Percentiles rank a stretch among this genome's conserved stretches.
phyloP scores from a whole-genome alignment of 2,888 invertebrate genomes.

The Odontocolon sp. region DNA sequence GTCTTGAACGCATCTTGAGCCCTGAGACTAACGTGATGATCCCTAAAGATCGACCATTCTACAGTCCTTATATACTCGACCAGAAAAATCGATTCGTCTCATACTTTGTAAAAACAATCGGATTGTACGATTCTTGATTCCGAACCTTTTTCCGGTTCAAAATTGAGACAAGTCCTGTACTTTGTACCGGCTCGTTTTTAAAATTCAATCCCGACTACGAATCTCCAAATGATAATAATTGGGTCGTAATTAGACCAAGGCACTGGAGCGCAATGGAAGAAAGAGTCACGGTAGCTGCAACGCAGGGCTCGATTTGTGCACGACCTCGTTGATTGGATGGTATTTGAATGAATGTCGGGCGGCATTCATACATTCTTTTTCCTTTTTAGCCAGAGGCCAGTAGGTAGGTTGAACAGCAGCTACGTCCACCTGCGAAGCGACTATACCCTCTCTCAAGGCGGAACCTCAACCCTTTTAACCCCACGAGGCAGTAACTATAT shows the following conservation, averaged over 20 bases:
- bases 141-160: too few relatives aligned
- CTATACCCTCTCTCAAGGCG: slow-evolving; percentile 6
- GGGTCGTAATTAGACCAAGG: slow-evolving; percentile 32
- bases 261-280: slow-evolving; percentile 20
- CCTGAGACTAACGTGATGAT: too few relatives aligned
- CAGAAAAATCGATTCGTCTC: too few relatives aligned
- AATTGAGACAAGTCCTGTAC: too few relatives aligned
- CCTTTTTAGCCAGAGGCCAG: slow-evolving; percentile 41
- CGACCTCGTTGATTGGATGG: slow-evolving; percentile 61
- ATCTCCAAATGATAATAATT: slow-evolving; percentile 50
- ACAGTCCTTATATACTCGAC: too few relatives aligned
- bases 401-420: slow-evolving; percentile 22
- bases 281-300: slow-evolving; percentile 8
- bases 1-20: too few relatives aligned
- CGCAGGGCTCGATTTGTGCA: slow-evolving; percentile 18
- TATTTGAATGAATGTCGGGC: slow-evolving; percentile 72
- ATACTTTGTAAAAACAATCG: too few relatives aligned
- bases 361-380: slow-evolving; percentile 69
- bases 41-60: too few relatives aligned
- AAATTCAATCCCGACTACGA: too few relatives aligned
- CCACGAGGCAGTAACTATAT: slow-evolving; percentile 26
- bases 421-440: slow-evolving; percentile 24
- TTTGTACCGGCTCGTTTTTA: too few relatives aligned
- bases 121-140: too few relatives aligned
- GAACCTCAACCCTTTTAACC: too few relatives aligned